Base-by-base conservation (phyloP, 2,888 invertebrate species). In the Trissolcus japonicus region DNA sequence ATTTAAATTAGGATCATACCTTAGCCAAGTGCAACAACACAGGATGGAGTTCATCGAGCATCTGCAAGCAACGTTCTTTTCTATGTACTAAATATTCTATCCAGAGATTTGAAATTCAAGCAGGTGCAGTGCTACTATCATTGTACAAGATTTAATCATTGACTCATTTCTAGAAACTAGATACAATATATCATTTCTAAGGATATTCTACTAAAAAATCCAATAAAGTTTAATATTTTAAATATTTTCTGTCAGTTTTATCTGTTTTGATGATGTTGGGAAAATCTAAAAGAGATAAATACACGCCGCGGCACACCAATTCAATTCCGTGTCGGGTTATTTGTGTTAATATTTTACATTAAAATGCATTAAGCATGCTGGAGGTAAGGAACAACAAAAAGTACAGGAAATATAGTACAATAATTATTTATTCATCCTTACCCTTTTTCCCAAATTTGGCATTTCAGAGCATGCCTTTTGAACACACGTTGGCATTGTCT, bases 401-500 rank as follows among this genome's bases (percentile, higher is more conserved):
- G 11, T 40, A 41, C 16, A 17, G 16, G 19, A 4, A 25, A 0
- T n/a, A 19, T 19, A 56, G 2, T 19, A 19, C 19, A 35, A 1
- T 35, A 9, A 11, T 2, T 35, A 40, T 46, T 6, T 25, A 35
- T 14, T 11, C n/a, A 21, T 40, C 59, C 78, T 93, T 90, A 98
- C 98, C 98, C 98, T 91, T 95, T 95, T 0, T 96, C 94, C 91
- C 93, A 98, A 9, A 98, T 93, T 90, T 98, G 98, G 66, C 97
- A 93, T 87, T 99, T 99, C 78, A 98, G 90, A 6, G 56, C 51
- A 29, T 80, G 80, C 50, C 80, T 69, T 72, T 80, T 80, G 66
- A 76, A 78, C 2, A 71, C 76, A 61, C 80, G 90, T 80, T 94
- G 94, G 84, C 98, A 96, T 16, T 94, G 93, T 65, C 97, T 91